A percentile compares a stretch with the other conserved stretches of the same genome.
These are phyloP conservation scores for Micrasema minimum DNA, from an alignment of 1,140 invertebrate species.

Conservation along the genomic window DNA sequence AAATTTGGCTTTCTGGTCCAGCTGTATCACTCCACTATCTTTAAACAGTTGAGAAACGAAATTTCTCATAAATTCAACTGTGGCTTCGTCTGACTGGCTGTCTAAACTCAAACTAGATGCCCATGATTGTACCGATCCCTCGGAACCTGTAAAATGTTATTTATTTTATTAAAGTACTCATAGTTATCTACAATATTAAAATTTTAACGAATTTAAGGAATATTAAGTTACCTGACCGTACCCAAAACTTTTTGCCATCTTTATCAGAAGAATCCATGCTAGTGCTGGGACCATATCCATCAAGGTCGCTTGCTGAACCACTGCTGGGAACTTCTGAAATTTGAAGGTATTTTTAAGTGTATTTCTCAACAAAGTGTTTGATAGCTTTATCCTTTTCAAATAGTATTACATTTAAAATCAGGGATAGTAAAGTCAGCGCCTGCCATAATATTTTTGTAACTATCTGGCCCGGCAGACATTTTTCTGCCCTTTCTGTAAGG, in stretches of 20 bases:
- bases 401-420: no score
- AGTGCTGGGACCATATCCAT: slow-evolving; percentile 69
- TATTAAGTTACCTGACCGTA: slow-evolving; percentile 68
- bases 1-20: slow-evolving; percentile 76
- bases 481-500: no score
- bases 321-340: slow-evolving; percentile 61
- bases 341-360: no score
- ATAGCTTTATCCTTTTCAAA: no score
- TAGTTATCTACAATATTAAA: no score
- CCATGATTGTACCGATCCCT: slow-evolving; percentile 78
- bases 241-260: slow-evolving; percentile 67
- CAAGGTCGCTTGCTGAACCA: slow-evolving; percentile 67
- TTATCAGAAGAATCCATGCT: slow-evolving; percentile 71
- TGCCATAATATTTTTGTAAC: no score
- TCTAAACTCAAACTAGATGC: slow-evolving; percentile 78
- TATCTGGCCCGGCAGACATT: no score
- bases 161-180: no score
- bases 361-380: no score
- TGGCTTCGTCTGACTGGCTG: slow-evolving; percentile 75
- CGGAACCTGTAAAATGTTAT: slow-evolving; percentile 66
- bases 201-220: no score
- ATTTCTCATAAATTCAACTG: slow-evolving; percentile 77
- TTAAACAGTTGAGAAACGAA: slow-evolving; percentile 78
- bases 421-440: no score
- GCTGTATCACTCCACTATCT: slow-evolving; percentile 66